Evolutionary conservation across 2,797 vertebrate genomes (phyloP).

Genomic region (Lagothrix lagotricha): DNA sequence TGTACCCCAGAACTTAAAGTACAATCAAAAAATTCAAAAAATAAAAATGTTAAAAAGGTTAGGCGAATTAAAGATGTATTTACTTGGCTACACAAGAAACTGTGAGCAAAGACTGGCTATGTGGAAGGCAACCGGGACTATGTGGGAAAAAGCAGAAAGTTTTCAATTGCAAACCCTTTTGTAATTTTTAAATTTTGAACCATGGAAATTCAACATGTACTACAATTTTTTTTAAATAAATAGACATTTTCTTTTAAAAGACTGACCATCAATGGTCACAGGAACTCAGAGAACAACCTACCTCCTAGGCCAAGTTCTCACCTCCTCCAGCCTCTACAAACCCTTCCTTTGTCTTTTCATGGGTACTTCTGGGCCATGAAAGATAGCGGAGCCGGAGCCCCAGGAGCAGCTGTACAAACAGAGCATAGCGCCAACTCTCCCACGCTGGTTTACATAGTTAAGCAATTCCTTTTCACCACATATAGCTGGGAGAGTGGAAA

Average conservation of each 20-base stretch:
- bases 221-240: neutral
- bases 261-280: neutral
- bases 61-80: too few species aligned
- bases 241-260: neutral
- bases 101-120: too few species aligned
- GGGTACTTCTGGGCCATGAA: neutral
- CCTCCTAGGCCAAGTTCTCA: neutral
- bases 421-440: neutral
- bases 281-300: neutral
- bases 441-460: neutral
- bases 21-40: too few species aligned
- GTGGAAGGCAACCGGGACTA: neutral
- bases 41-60: too few species aligned
- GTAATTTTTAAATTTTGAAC: neutral
- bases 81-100: neutral
- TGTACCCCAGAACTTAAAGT: too few species aligned
- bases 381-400: neutral
- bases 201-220: neutral
- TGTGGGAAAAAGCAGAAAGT: neutral
- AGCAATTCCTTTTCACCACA: constrained; percentile 48
- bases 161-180: neutral
- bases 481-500: neutral
- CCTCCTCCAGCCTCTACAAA: neutral
- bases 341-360: neutral
- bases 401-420: constrained; percentile 72